phyloP scores from a whole-genome alignment of 2,797 vertebrate species.

The Squalus acanthias region DNA sequence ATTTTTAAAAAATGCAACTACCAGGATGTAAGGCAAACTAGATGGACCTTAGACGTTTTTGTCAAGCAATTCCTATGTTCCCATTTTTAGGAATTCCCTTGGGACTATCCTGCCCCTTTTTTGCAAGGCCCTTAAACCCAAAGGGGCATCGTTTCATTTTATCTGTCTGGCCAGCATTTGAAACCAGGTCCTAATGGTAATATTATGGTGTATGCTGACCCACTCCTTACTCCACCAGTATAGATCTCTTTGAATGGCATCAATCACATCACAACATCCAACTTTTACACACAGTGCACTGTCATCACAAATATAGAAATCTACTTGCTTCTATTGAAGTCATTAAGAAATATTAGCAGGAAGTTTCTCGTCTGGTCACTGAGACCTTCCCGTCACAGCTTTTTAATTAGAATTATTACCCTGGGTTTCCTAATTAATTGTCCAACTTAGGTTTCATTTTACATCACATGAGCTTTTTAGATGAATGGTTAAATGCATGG shows the following conservation, averaged over 20 bases:
- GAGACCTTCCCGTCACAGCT: not conserved
- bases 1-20: not conserved
- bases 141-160: too few relatives aligned
- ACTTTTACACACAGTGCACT: not conserved
- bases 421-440: not conserved
- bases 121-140: too few relatives aligned
- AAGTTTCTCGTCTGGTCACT: not conserved
- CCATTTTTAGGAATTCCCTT: not conserved
- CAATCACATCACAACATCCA: not conserved
- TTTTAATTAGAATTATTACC: not conserved
- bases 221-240: not conserved
- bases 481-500: not conserved
- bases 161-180: too few relatives aligned
- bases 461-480: not conserved
- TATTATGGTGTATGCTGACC: not conserved
- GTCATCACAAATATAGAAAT: not conserved
- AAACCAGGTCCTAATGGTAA: not conserved
- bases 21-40: not conserved
- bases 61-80: not conserved
- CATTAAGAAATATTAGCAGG: not conserved
- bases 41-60: not conserved
- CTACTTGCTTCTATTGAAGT: not conserved
- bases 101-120: not conserved
- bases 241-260: not conserved
- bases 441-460: not conserved